Percentiles rank a stretch among this genome's conserved stretches.
Conservation (phyloP, 2,888 invertebrate genomes). For the Sinohyriopsis cumingii region DNA sequence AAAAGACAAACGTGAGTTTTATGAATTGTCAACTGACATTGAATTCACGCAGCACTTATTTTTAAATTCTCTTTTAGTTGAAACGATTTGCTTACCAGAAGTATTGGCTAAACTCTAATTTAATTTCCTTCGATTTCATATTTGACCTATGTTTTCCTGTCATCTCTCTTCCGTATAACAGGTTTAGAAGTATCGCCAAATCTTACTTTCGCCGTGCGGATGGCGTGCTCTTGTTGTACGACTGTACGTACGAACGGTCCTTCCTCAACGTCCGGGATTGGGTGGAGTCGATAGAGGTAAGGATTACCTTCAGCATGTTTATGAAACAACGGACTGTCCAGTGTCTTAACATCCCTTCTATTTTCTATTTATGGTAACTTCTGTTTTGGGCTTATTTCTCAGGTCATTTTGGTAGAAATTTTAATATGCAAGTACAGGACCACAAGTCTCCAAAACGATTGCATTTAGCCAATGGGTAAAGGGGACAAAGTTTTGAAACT, state of each 20-base stretch:
- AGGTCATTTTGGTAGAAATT: not conserved
- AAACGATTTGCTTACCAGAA: too few relatives aligned
- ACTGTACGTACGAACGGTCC: constrained; percentile 77
- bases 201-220: constrained; percentile 79
- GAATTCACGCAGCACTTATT: too few relatives aligned
- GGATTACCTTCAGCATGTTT: not conserved
- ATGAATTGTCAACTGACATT: too few relatives aligned
- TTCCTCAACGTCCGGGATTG: constrained; percentile 78
- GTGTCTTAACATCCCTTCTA: not conserved
- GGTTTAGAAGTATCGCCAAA: constrained; percentile 78
- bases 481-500: too few relatives aligned
- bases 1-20: too few relatives aligned
- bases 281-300: constrained; percentile 76
- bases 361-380: not conserved
- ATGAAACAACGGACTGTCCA: too few relatives aligned
- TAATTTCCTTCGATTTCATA: not conserved
- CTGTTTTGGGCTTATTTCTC: not conserved
- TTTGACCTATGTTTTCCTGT: not conserved
- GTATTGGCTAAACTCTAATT: too few relatives aligned
- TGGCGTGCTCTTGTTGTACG: constrained; percentile 78
- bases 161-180: constrained; percentile 27
- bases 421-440: not conserved
- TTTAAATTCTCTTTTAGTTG: too few relatives aligned
- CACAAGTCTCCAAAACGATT: too few relatives aligned
- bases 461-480: too few relatives aligned